phyloP scores from a whole-genome alignment of 2,888 invertebrate species.

The Pelosia muscerda region DNA sequence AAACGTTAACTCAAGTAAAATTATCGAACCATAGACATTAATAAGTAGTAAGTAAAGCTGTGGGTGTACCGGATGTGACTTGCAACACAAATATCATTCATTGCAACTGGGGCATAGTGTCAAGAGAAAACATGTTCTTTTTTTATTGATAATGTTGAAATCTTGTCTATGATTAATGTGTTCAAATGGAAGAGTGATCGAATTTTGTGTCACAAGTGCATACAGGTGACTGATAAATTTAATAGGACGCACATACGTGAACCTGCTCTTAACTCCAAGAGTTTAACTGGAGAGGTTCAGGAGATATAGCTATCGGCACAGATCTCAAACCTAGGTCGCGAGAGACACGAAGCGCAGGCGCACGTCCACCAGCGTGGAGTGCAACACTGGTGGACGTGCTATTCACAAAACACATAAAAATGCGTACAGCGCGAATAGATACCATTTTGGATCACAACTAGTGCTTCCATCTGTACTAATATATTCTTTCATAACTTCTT shows the following conservation, averaged over 20 bases:
- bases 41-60: slow-evolving; percentile 29
- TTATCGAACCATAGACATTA: slow-evolving; percentile 34
- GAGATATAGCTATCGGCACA: too few relatives aligned
- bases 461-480: too few relatives aligned
- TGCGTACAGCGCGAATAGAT: too few relatives aligned
- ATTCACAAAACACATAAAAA: too few relatives aligned
- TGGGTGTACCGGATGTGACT: slow-evolving; percentile 44
- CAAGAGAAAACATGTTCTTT: slow-evolving; percentile 48
- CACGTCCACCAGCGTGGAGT: too few relatives aligned
- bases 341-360: too few relatives aligned
- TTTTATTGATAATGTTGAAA: slow-evolving; percentile 46
- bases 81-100: slow-evolving; percentile 39
- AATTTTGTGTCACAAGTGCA: slow-evolving; percentile 22
- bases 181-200: slow-evolving; percentile 30
- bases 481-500: too few relatives aligned
- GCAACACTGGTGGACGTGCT: too few relatives aligned
- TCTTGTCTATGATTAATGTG: slow-evolving; percentile 44
- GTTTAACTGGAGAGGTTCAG: too few relatives aligned
- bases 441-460: too few relatives aligned
- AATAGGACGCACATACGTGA: not conserved
- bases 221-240: not conserved
- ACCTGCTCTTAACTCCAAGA: too few relatives aligned
- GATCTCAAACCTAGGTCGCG: too few relatives aligned
- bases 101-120: slow-evolving; percentile 48
- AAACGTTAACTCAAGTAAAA: slow-evolving; percentile 29